Percentiles rank a stretch among this genome's conserved stretches.
These are phyloP conservation scores for Leucoraja ocellata DNA, from an alignment of 2,797 vertebrate species.

Conservation along the genomic window DNA sequence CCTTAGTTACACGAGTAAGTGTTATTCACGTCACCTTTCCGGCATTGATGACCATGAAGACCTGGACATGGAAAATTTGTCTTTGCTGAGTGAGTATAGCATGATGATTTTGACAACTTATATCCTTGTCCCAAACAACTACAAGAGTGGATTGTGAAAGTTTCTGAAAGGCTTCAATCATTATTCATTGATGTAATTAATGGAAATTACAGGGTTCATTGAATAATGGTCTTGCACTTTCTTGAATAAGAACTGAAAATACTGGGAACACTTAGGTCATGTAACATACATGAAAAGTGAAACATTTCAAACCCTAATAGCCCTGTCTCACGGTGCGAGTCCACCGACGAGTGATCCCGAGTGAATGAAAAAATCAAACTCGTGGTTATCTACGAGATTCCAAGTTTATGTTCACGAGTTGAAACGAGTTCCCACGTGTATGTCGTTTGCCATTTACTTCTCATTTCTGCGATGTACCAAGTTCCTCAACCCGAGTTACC, in stretches of 20 bases:
- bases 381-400: too few relatives aligned
- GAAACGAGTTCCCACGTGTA: too few relatives aligned
- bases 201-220: not conserved
- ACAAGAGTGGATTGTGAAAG: not conserved
- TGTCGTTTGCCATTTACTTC: too few relatives aligned
- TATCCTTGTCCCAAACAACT: not conserved
- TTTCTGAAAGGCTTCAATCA: not conserved
- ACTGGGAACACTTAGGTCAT: too few relatives aligned
- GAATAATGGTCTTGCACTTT: not conserved
- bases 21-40: conserved; percentile 83
- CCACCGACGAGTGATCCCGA: too few relatives aligned
- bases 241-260: too few relatives aligned
- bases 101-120: not conserved
- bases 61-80: conserved; percentile 63
- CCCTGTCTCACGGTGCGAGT: too few relatives aligned
- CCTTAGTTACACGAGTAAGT: conserved; percentile 70
- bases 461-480: too few relatives aligned
- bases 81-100: conserved; percentile 71
- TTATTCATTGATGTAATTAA: not conserved
- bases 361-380: too few relatives aligned
- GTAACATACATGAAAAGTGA: too few relatives aligned
- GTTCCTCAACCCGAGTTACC: too few relatives aligned
- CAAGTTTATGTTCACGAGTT: too few relatives aligned
- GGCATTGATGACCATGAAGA: conserved; percentile 79
- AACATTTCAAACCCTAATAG: not conserved